phyloP scores from a whole-genome alignment of 2,888 invertebrate species.

The Microplitis deprimator region DNA sequence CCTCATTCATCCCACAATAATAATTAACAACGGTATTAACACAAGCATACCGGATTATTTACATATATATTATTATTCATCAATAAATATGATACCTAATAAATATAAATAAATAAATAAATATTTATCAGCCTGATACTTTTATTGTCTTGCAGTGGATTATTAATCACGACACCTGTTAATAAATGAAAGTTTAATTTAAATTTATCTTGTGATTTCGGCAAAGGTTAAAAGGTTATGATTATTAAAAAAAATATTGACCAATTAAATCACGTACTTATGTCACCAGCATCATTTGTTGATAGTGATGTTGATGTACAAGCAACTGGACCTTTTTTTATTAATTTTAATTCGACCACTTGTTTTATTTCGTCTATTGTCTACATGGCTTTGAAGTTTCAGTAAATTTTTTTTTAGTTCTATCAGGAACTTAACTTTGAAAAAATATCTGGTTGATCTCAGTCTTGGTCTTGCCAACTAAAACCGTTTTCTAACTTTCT shows the following conservation, averaged over 20 bases:
- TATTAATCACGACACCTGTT: constrained; percentile 1
- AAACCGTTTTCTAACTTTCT: not conserved
- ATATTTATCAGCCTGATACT: not conserved
- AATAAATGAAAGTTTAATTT: not conserved
- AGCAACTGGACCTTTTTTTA: no score
- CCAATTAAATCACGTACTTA: constrained; percentile 11
- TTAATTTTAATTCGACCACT: not conserved
- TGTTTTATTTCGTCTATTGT: not conserved
- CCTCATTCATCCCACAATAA: constrained; percentile 79
- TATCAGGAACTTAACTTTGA: not conserved
- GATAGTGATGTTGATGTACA: not conserved
- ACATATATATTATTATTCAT: constrained; percentile 13
- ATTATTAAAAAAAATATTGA: not conserved
- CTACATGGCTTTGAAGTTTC: not conserved
- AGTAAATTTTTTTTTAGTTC: not conserved
- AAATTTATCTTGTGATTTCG: not conserved
- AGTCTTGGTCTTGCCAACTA: not conserved
- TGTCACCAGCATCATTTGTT: constrained; percentile 7
- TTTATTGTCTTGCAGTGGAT: constrained; percentile 7
- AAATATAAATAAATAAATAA: not conserved
- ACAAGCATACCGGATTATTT: constrained; percentile 41
- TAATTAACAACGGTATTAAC: constrained; percentile 34
- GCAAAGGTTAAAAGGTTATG: constrained; percentile 11
- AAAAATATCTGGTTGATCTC: not conserved
- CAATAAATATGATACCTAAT: not conserved